Conservation (phyloP, 2,113 vertebrate species). For the Maccullochella peelii region DNA sequence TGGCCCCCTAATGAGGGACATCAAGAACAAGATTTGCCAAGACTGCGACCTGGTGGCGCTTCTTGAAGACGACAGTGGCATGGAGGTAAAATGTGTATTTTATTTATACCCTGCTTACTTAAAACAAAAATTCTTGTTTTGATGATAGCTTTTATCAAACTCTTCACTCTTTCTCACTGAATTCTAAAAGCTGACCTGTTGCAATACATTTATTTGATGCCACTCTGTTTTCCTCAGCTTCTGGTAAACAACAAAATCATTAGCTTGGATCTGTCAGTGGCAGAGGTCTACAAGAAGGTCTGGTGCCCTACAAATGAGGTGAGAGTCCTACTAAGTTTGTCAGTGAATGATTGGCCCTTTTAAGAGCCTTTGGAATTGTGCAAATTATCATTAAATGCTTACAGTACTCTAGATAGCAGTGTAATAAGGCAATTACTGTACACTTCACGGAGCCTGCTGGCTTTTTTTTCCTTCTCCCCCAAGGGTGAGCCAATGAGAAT, state of each 20-base stretch:
- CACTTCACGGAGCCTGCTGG: background rate
- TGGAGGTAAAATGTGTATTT: slow-evolving; percentile 88
- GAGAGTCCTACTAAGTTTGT: slow-evolving; percentile 17
- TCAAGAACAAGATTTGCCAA: slow-evolving; percentile 99
- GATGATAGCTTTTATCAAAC: background rate
- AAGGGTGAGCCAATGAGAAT: slow-evolving; percentile 99
- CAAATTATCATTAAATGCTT: background rate
- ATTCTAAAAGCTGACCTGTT: background rate
- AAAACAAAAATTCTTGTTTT: background rate
- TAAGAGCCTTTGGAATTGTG: background rate
- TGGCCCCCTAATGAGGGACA: slow-evolving; percentile 96
- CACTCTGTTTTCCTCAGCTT: slow-evolving; percentile 84
- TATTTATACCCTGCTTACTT: background rate
- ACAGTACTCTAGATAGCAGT: background rate
- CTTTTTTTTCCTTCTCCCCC: slow-evolving; percentile 20
- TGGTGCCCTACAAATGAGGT: slow-evolving; percentile 99
- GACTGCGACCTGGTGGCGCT: slow-evolving; percentile 98
- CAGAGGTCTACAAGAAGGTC: slow-evolving; percentile 98
- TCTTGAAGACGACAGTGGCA: slow-evolving; percentile 97
- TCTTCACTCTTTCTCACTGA: background rate
- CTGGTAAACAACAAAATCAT: slow-evolving; percentile 99
- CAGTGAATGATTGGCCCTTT: background rate
- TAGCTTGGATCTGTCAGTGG: slow-evolving; percentile 95
- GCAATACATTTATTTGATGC: background rate
- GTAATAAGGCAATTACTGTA: background rate